phyloP scores from a whole-genome alignment of 1,140 invertebrate species.

The Acromyrmex echinatior region DNA sequence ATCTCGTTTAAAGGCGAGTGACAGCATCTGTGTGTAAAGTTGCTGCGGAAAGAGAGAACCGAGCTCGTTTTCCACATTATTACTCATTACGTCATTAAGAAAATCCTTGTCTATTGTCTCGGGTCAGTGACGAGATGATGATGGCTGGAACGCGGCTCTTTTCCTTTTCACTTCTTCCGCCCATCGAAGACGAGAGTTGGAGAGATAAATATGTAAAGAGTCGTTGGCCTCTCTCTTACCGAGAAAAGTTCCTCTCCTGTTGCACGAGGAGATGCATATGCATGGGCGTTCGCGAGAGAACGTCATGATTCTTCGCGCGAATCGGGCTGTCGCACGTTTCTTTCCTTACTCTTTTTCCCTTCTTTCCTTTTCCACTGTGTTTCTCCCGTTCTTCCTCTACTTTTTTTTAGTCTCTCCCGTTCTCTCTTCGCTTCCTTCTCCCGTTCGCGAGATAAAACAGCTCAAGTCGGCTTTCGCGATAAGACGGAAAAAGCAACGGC shows the following conservation, averaged over 20 bases:
- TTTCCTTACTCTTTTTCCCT: constrained; percentile 30
- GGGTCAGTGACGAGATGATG: constrained; percentile 65
- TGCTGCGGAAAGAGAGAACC: not conserved
- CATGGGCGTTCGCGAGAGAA: constrained; percentile 41
- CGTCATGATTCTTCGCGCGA: constrained; percentile 57
- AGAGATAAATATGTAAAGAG: constrained; percentile 58
- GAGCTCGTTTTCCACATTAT: constrained; percentile 52
- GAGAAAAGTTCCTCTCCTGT: constrained; percentile 53
- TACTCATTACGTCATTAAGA: constrained; percentile 66
- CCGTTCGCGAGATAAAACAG: constrained; percentile 52
- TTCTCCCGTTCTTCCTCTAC: not conserved
- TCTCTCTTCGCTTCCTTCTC: constrained; percentile 18
- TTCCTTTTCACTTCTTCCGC: not conserved
- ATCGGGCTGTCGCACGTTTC: constrained; percentile 55
- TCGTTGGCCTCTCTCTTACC: constrained; percentile 61
- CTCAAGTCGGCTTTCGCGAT: constrained; percentile 47
- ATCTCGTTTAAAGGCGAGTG: constrained; percentile 73
- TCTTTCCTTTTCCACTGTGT: not conserved
- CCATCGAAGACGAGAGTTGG: constrained; percentile 35
- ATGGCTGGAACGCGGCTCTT: not conserved
- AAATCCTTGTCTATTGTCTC: constrained; percentile 76
- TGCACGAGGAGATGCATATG: constrained; percentile 66
- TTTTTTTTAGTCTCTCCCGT: not conserved
- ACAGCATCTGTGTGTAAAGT: constrained; percentile 30
- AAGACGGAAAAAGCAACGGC: constrained; percentile 55